Evolutionary conservation across 2,888 invertebrate genomes (phyloP).

Genomic region (Apodemia hepburni): DNA sequence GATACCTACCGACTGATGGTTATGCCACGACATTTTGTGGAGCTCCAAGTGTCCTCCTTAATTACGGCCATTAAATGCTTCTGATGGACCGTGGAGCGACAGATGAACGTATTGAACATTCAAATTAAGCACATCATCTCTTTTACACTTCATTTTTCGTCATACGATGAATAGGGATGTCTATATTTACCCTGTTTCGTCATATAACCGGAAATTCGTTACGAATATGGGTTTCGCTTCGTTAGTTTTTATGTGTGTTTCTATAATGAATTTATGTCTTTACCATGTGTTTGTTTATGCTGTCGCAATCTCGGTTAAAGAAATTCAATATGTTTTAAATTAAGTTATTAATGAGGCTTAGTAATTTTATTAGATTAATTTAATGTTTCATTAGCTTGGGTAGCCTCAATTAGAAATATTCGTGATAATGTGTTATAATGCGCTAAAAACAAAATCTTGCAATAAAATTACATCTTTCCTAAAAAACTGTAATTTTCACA

Average conservation of each 20-base stretch:
- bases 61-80: slow-evolving; percentile 67
- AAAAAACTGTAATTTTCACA: too few relatives aligned
- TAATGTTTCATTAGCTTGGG: too few relatives aligned
- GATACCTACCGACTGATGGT: slow-evolving; percentile 69
- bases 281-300: slow-evolving; percentile 51
- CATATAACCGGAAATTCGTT: slow-evolving; percentile 70
- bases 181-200: slow-evolving; percentile 39
- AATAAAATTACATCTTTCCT: too few relatives aligned
- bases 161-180: slow-evolving; percentile 44
- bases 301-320: slow-evolving; percentile 1
- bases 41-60: slow-evolving; percentile 57
- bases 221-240: slow-evolving; percentile 70
- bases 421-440: too few relatives aligned
- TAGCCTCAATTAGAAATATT: too few relatives aligned
- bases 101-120: slow-evolving; percentile 45
- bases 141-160: slow-evolving; percentile 35
- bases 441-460: too few relatives aligned
- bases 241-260: slow-evolving; percentile 74
- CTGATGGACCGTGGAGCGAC: slow-evolving; percentile 65
- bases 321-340: slow-evolving; percentile 5
- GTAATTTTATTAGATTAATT: not conserved
- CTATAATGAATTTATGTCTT: slow-evolving; percentile 74
- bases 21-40: slow-evolving; percentile 71
- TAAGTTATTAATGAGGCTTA: not conserved
- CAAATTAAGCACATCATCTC: slow-evolving; percentile 39